Base-by-base conservation (phyloP, 37 sponge, comb jelly and placozoan genomes). In the Eunapius fragilis region DNA sequence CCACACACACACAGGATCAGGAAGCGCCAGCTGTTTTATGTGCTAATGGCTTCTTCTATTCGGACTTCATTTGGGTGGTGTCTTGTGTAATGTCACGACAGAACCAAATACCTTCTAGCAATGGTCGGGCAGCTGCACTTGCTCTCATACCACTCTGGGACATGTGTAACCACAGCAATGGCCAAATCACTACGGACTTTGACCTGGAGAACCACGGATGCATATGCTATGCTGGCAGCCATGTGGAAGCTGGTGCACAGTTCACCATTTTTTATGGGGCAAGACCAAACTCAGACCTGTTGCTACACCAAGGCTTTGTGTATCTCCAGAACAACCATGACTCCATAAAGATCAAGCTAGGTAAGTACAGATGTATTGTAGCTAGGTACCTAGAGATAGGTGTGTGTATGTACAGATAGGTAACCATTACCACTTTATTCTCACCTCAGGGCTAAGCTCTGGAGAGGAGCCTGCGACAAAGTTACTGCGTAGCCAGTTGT, bases 101-200 rank as follows among this genome's bases (percentile, higher is more conserved):
- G 85, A 95, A 95, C 78, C 87, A 91, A 67, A 87, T 95, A 2
- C 88, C 92, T 6, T 24, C 69, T 30, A 73, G 86, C 22, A 67
- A 7, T 4, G 82, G 37, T 1, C 14, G 11, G 2, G n/a, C 23
- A 9, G 25, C 28, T 28, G 31, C 71, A 2, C 87, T 91, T 27
- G 92, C 90, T 33, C 89, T 95, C 31, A 89, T 95, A 27, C 95
- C 95, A 17, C 75, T 89, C 47, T 95, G 95, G 95, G 95, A 95
- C 84, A 68, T 95, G 87, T 86, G 84, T 72, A 95, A 95, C 75
- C 95, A 95, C 74, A 75, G 27, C 3, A 22, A 49, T 34, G 86
- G 86, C 0, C 71, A 82, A 67, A 94, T 94, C 26, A 33, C 82
- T 24, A 89, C 95, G 0, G 90, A 89, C 68, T 94, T 78, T 72